Evolutionary conservation across 2,797 vertebrate genomes (phyloP).

Genomic region (Muscicapa striata): DNA sequence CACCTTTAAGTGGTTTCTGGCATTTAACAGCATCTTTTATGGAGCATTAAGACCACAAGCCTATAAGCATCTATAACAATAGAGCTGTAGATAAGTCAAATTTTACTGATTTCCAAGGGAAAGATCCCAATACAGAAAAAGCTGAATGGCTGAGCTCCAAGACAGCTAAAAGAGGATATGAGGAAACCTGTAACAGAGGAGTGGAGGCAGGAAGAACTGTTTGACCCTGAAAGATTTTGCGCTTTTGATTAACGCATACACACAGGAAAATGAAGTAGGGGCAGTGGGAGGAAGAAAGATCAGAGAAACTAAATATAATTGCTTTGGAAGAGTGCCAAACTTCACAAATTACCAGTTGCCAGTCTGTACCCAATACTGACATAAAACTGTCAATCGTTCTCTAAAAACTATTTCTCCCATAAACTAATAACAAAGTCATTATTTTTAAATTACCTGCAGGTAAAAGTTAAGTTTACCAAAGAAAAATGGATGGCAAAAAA

Average conservation of each 20-base stretch:
- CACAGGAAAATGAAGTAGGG: not conserved
- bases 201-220: not conserved
- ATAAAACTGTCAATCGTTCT: not conserved
- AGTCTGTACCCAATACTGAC: not conserved
- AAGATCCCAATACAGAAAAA: not conserved
- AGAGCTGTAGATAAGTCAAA: not conserved
- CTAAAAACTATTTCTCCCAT: not conserved
- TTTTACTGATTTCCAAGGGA: not conserved
- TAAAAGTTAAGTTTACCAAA: not conserved
- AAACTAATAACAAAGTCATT: not conserved
- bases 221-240: not conserved
- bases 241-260: not conserved
- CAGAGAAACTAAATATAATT: not conserved
- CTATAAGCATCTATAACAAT: not conserved
- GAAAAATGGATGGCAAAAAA: not conserved
- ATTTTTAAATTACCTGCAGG: not conserved
- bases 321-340: not conserved
- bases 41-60: not conserved
- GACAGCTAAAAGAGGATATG: not conserved
- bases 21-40: not conserved
- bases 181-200: not conserved
- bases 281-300: not conserved
- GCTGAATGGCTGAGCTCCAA: not conserved
- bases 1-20: not conserved
- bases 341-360: constrained; percentile 35